A percentile compares a stretch with the other conserved stretches of the same genome.
Conservation (phyloP, 2,888 invertebrate species). For the Ophioninae sp. region DNA sequence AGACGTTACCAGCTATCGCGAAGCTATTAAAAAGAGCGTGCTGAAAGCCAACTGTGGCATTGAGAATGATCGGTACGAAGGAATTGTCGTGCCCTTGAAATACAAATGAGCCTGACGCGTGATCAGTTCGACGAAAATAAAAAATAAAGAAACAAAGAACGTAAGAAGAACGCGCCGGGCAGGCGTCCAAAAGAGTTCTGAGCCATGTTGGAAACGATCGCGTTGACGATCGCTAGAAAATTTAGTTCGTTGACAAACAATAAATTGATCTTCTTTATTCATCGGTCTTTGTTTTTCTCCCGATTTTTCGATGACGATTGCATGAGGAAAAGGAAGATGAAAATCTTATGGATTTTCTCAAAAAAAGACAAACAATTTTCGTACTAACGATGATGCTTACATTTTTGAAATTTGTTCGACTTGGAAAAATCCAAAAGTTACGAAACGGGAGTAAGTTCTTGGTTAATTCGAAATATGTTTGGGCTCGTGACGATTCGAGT, state of each 20-base stretch:
- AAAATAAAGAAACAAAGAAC: constrained; percentile 22
- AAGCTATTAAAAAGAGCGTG: constrained; percentile 63
- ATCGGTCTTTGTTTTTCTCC: neutral
- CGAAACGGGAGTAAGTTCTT: no score
- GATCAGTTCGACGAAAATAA: neutral
- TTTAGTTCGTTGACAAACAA: constrained; percentile 51
- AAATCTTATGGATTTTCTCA: neutral
- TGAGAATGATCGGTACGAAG: constrained; percentile 65
- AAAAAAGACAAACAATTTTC: no score
- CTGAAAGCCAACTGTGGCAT: constrained; percentile 65
- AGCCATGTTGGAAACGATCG: neutral
- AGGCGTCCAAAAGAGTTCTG: neutral
- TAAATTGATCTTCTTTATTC: neutral
- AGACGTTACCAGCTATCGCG: constrained; percentile 63
- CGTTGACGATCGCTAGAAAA: constrained; percentile 17
- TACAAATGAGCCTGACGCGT: constrained; percentile 61
- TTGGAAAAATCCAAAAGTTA: no score
- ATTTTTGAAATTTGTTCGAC: no score
- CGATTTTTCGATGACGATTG: neutral
- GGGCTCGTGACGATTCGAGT: no score
- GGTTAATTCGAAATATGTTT: no score
- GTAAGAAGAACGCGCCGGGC: neutral
- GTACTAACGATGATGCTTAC: no score
- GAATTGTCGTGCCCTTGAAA: constrained; percentile 66
- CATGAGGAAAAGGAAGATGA: no score